These are phyloP conservation scores for Teinopalpus imperialis DNA, from an alignment of 2,888 invertebrate genomes.

Conservation along the genomic window DNA sequence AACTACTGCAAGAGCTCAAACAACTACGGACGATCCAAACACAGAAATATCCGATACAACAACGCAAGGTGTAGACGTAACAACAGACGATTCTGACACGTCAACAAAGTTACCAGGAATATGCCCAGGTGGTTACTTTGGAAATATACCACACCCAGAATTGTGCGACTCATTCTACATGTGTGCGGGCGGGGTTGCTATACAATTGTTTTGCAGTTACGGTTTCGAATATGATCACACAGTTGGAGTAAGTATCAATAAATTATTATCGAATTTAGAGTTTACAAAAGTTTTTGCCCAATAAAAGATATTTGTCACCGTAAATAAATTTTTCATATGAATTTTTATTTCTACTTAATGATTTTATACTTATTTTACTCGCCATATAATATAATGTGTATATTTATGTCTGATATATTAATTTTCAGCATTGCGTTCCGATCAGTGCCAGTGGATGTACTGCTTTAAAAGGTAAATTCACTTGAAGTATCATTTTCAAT, in stretches of 20 bases:
- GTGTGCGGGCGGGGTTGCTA: slow-evolving; percentile 41
- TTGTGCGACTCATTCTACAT: slow-evolving; percentile 44
- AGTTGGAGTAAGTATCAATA: slow-evolving; percentile 23
- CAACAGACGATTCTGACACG: not conserved
- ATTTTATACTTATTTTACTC: no score
- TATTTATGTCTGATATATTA: no score
- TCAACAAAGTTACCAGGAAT: slow-evolving; percentile 14
- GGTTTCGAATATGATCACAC: slow-evolving; percentile 44
- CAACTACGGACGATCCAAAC: not conserved
- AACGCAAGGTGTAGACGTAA: not conserved
- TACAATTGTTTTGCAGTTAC: slow-evolving; percentile 39
- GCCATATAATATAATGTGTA: no score
- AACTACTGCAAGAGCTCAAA: not conserved
- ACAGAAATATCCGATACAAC: not conserved
- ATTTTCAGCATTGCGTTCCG: no score
- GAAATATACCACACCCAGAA: slow-evolving; percentile 44
- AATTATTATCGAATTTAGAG: no score
- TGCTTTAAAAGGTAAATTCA: not conserved
- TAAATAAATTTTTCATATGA: no score
- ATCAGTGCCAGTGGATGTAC: no score
- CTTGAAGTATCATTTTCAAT: no score
- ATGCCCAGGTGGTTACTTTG: slow-evolving; percentile 40
- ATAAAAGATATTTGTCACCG: no score
- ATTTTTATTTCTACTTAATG: no score
- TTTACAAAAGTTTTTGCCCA: no score